Percentiles rank a stretch among this genome's conserved stretches.
phyloP scores from a whole-genome alignment of 2,888 invertebrate genomes.

The Leptinotarsa rubiginosa region DNA sequence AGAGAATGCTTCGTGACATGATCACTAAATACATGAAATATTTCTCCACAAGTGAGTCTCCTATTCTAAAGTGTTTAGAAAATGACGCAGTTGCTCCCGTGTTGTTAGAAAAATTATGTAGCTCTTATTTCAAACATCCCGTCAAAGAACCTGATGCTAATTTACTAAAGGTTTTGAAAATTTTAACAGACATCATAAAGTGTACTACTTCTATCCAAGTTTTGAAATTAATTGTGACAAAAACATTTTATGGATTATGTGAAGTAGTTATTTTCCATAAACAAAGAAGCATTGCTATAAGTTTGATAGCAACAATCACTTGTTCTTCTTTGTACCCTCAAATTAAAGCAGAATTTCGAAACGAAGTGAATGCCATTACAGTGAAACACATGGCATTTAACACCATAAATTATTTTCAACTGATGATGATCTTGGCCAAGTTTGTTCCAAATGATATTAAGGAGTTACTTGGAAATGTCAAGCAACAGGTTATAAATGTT shows the following conservation, averaged over 20 bases:
- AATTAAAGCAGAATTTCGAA: conserved; percentile 55
- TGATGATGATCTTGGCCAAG: conserved; percentile 60
- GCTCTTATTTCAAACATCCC: conserved; percentile 58
- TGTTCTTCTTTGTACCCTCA: conserved; percentile 51
- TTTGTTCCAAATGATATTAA: conserved; percentile 61
- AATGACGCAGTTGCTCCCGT: conserved; percentile 52
- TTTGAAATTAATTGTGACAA: conserved; percentile 52
- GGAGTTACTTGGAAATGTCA: conserved; percentile 58
- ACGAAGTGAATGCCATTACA: conserved; percentile 58
- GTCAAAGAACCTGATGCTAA: conserved; percentile 58
- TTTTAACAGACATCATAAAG: conserved; percentile 56
- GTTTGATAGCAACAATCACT: conserved; percentile 56
- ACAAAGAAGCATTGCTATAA: conserved; percentile 57
- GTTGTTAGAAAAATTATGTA: conserved; percentile 59
- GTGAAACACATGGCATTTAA: conserved; percentile 66
- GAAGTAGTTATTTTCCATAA: conserved; percentile 61
- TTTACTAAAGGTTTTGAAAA: conserved; percentile 58
- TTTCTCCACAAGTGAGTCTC: conserved; percentile 57
- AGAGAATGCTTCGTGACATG: conserved; percentile 67
- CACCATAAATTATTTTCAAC: conserved; percentile 63
- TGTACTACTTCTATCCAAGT: conserved; percentile 49
- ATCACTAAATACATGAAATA: conserved; percentile 63
- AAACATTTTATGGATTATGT: conserved; percentile 56
- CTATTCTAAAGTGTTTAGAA: conserved; percentile 57
- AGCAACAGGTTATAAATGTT: conserved; percentile 62